Conservation (phyloP, 2,797 vertebrate species). For the Anisognathus igniventris region DNA sequence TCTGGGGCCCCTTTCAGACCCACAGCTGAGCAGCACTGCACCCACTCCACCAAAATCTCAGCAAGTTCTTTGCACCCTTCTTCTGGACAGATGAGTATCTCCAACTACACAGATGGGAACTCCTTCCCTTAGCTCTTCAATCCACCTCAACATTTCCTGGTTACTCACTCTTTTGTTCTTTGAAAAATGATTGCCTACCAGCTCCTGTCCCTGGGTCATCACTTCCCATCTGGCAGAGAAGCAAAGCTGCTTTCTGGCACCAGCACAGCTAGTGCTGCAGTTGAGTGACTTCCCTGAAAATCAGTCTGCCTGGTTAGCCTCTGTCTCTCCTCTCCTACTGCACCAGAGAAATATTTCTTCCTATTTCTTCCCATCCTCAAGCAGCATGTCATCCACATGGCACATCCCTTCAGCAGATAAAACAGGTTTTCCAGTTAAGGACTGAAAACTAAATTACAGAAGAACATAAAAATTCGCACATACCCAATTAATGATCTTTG, state of each 20-base stretch:
- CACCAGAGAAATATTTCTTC: background rate
- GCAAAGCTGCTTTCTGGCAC: background rate
- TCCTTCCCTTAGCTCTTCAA: background rate
- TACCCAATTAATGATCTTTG: background rate
- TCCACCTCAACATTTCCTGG: background rate
- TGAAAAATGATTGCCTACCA: background rate
- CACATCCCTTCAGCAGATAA: background rate
- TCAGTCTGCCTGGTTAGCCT: background rate
- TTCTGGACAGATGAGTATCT: background rate
- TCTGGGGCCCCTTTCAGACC: background rate
- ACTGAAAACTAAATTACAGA: background rate
- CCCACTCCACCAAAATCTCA: background rate
- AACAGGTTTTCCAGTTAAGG: background rate
- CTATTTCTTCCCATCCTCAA: background rate
- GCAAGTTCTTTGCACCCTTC: background rate
- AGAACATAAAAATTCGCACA: background rate
- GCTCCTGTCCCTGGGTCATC: background rate
- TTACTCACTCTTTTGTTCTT: constrained; percentile 1
- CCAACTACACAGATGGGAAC: background rate
- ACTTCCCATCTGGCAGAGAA: background rate
- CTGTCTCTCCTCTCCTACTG: background rate
- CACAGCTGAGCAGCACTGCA: background rate
- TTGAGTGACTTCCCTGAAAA: background rate
- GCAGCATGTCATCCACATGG: background rate
- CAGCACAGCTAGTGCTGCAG: background rate